A percentile compares a stretch with the other conserved stretches of the same genome.
Conservation (phyloP, 2,113 vertebrate species). For the Hypocryptadius cinnamomeus region DNA sequence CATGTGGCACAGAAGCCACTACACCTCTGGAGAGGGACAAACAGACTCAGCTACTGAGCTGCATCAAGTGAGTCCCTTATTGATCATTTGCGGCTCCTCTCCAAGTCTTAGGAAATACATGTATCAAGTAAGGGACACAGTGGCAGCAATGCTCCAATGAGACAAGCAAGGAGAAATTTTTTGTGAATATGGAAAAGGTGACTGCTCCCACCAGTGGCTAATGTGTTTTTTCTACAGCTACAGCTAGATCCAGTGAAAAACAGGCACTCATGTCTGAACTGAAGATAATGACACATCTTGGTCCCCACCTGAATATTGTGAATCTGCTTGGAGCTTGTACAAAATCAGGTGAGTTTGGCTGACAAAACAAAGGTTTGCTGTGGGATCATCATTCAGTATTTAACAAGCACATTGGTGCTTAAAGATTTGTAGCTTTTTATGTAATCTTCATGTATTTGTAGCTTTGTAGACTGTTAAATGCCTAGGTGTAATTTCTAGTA, state of each 20-base stretch:
- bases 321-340: conserved; percentile 96
- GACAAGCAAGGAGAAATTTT: background rate
- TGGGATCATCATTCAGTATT: background rate
- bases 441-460: background rate
- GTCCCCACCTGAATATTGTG: conserved; percentile 95
- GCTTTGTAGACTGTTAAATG: background rate
- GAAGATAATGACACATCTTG: conserved; percentile 99
- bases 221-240: conserved; percentile 74
- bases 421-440: background rate
- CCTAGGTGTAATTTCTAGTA: background rate
- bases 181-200: background rate
- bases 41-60: background rate
- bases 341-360: conserved; percentile 84
- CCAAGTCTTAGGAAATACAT: background rate
- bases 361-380: background rate
- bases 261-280: conserved; percentile 98
- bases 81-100: background rate
- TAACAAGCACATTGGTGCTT: background rate
- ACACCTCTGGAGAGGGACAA: background rate
- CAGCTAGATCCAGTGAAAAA: conserved; percentile 95
- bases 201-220: background rate
- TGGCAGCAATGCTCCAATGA: background rate
- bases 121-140: background rate
- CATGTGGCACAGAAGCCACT: background rate
- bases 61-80: background rate